These are phyloP conservation scores for Microtus oregoni DNA, from an alignment of 2,113 vertebrate species.

Conservation along the genomic window DNA sequence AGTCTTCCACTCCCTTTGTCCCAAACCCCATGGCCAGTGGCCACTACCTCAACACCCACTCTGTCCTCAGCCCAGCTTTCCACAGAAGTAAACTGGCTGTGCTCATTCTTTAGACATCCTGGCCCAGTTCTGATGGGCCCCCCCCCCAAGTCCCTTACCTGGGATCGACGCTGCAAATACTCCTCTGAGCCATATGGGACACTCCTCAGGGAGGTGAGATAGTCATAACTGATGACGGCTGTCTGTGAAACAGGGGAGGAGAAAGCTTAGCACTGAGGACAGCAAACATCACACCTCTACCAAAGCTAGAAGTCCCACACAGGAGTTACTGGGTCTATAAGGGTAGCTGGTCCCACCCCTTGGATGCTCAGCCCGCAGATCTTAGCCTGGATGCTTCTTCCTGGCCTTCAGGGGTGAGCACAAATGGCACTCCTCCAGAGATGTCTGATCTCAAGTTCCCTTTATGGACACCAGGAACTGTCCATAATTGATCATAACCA, in stretches of 20 bases:
- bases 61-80: background rate
- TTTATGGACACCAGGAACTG: background rate
- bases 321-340: background rate
- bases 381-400: background rate
- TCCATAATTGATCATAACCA: background rate
- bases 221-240: conserved; percentile 94
- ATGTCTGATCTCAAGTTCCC: background rate
- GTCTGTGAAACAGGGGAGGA: conserved; percentile 89
- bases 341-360: background rate
- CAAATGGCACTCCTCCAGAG: background rate
- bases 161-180: conserved; percentile 91
- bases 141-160: conserved; percentile 86
- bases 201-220: conserved; percentile 91
- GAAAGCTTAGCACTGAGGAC: conserved; percentile 41
- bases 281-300: background rate
- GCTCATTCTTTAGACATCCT: background rate
- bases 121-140: background rate
- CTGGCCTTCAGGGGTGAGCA: background rate
- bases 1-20: background rate
- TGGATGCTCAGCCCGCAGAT: background rate
- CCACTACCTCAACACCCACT: background rate
- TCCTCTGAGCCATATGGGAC: conserved; percentile 91
- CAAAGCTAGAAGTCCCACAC: background rate
- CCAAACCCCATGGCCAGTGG: background rate
- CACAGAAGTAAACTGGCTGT: background rate